These are phyloP conservation scores for Turdus rufiventris DNA, from an alignment of 2,113 vertebrate species.

Conservation along the genomic window DNA sequence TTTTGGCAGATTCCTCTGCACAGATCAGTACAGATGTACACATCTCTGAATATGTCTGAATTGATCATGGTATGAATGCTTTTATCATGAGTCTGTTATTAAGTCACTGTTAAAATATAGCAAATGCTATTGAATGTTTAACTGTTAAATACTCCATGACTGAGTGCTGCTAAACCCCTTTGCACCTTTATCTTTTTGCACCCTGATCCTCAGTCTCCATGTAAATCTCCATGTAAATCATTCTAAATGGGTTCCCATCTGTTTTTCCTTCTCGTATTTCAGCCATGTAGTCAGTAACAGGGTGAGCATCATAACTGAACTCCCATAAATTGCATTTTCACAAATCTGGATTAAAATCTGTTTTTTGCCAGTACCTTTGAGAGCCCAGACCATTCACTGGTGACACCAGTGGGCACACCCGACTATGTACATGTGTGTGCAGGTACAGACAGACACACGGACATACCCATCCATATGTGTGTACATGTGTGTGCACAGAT, in stretches of 20 bases:
- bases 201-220: neutral
- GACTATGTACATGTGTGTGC: accelerated
- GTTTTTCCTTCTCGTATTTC: neutral
- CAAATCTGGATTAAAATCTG: neutral
- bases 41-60: neutral
- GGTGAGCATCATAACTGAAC: neutral
- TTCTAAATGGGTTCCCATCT: neutral
- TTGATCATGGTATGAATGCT: neutral
- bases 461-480: too few relatives aligned
- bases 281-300: neutral
- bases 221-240: neutral
- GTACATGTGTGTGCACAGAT: too few relatives aligned
- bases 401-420: neutral
- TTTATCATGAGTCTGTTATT: neutral
- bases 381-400: neutral
- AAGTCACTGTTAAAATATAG: neutral
- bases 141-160: neutral
- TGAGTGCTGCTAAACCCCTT: neutral
- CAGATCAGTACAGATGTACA: neutral
- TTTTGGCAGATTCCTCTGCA: neutral
- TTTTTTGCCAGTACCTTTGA: neutral
- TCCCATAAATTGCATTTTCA: neutral
- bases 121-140: neutral
- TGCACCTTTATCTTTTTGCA: neutral
- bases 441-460: neutral